phyloP scores from a whole-genome alignment of 1,140 invertebrate genomes.

The Meteorus sp. region DNA sequence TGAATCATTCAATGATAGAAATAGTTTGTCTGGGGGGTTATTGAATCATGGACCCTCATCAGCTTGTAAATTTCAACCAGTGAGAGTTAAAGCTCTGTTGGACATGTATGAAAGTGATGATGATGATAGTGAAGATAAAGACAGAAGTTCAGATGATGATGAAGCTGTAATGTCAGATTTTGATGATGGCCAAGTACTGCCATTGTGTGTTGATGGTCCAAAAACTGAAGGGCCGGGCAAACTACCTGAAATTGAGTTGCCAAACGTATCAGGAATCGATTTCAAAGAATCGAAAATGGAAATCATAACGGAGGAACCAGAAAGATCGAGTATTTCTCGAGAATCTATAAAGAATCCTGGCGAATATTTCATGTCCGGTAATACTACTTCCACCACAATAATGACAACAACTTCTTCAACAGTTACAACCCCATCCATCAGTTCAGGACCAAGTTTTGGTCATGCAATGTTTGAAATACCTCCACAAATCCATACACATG shows the following conservation, averaged over 20 bases:
- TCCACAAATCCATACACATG: no score
- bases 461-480: no score
- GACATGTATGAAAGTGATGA: constrained; percentile 36
- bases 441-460: no score
- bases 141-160: constrained; percentile 24
- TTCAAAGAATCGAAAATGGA: background rate
- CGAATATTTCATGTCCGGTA: no score
- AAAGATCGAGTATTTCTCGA: no score
- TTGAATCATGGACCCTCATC: constrained; percentile 28
- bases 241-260: background rate
- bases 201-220: no score
- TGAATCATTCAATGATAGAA: constrained; percentile 28
- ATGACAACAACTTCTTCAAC: no score
- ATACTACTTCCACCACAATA: no score
- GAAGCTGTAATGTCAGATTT: constrained; percentile 32
- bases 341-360: no score
- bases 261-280: background rate
- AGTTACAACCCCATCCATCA: no score
- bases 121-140: constrained; percentile 36
- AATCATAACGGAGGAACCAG: no score
- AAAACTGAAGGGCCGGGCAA: constrained; percentile 9
- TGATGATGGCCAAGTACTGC: constrained; percentile 28
- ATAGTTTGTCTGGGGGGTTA: constrained; percentile 24
- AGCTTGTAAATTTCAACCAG: constrained; percentile 40
- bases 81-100: constrained; percentile 39